Evolutionary conservation across 2,888 invertebrate genomes (phyloP).

Genomic region (Myopa tessellatipennis): DNA sequence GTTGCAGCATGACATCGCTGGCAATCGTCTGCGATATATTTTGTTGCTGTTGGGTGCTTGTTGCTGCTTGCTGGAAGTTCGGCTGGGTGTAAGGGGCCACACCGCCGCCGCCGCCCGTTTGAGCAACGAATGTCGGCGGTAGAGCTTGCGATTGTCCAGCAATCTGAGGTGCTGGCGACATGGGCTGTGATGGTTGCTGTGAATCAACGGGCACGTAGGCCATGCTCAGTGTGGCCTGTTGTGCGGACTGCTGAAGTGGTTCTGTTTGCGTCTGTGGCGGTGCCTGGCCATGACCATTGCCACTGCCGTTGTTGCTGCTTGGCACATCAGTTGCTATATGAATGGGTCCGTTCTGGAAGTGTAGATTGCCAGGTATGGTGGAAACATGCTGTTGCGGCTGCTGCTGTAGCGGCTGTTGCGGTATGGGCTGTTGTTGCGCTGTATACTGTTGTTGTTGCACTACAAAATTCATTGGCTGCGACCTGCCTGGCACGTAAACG

Average conservation of each 20-base stretch:
- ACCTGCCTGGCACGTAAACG: slow-evolving; percentile 52
- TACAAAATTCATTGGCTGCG: slow-evolving; percentile 50
- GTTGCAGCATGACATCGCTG: slow-evolving; percentile 37
- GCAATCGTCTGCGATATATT: slow-evolving; percentile 44
- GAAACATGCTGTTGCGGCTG: slow-evolving; percentile 57
- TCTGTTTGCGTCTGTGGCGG: slow-evolving; percentile 41
- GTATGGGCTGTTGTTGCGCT: slow-evolving; percentile 55
- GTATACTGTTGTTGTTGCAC: slow-evolving; percentile 34
- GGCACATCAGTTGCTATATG: slow-evolving; percentile 44
- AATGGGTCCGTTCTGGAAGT: slow-evolving; percentile 57
- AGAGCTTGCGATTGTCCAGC: slow-evolving; percentile 42
- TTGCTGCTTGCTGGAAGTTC: slow-evolving; percentile 52
- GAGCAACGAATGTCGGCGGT: slow-evolving; percentile 41
- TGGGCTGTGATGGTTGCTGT: slow-evolving; percentile 45
- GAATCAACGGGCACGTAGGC: slow-evolving; percentile 28
- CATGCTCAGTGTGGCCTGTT: slow-evolving; percentile 26
- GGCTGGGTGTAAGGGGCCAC: slow-evolving; percentile 41
- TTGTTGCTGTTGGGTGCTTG: slow-evolving; percentile 42
- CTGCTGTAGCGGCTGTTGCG: slow-evolving; percentile 51
- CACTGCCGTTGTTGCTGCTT: slow-evolving; percentile 51
- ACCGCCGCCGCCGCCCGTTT: slow-evolving; percentile 42
- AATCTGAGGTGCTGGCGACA: slow-evolving; percentile 55
- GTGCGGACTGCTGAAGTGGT: slow-evolving; percentile 38
- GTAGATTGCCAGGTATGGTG: slow-evolving; percentile 57
- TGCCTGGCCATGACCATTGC: slow-evolving; percentile 40